Evolutionary conservation across 2,113 vertebrate species (phyloP), one percentile per base, ranked within the genome.

Genomic region (Gopherus flavomarginatus): DNA sequence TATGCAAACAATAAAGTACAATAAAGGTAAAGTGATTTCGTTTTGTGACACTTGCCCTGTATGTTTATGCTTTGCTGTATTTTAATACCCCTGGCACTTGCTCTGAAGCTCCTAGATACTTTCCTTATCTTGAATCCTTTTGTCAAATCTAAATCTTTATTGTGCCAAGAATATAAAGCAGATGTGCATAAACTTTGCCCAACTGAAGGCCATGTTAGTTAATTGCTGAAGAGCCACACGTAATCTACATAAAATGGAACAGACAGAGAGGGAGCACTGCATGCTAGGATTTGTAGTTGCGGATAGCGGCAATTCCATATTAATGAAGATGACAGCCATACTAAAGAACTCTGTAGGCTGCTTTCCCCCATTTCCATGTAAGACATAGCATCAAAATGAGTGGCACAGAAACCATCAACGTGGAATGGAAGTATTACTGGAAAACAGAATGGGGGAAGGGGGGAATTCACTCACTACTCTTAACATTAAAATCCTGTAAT

Each of bases 1-100:
- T 97, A 96, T 85, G 42, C 83, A 95, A 94, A 79, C 93, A 96
- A 91, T 97, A 96, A 98, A 97, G 93, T 95, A 96, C 90, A 97
- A 97, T 97, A 96, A 97, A 95, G 89, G 90, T 95, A 96, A 97
- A 88, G 94, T 98, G 97, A 98, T 98, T 98, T 96, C 75, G 96
- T 98, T 98, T 95, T 94, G 94, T 94, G 87, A 90, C 84, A 85
- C 85, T 94, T 96, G 96, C 89, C 95, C 93, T 94, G 57, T 97
- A 81, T 89, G 86, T 97, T 97, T 95, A 94, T 96, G 85, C 94
- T 94, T 78, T 94, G 87, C 87, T 95, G 95, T 83, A 84, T 96
- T 96, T 96, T 96, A 94, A 96, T 92, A 84, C 86, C 80, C 65
- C 26, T 87, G 93, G 93, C 95, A 62, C 94, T 92, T 85, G 35